These are phyloP conservation scores for Oedothorax gibbosus DNA, from an alignment of 1,140 invertebrate species.

Conservation along the genomic window DNA sequence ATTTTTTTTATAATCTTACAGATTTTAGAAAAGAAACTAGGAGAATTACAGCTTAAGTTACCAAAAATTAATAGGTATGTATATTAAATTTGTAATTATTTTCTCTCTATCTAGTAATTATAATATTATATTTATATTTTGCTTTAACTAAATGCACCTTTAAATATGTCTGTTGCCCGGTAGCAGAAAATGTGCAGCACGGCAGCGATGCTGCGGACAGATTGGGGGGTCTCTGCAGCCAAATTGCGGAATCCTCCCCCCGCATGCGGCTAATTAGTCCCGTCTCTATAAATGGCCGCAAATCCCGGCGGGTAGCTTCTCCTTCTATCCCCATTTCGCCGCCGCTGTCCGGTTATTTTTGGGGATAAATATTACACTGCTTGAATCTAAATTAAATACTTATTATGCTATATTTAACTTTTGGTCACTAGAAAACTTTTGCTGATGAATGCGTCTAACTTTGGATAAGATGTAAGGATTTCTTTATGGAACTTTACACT, in stretches of 20 bases:
- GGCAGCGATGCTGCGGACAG: too few relatives aligned
- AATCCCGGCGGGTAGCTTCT: too few relatives aligned
- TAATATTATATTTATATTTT: background rate
- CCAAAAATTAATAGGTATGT: slow-evolving; percentile 48
- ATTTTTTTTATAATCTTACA: slow-evolving; percentile 36
- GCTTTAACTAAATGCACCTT: background rate
- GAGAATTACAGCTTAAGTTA: slow-evolving; percentile 56
- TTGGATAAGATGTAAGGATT: background rate
- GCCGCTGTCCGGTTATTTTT: too few relatives aligned
- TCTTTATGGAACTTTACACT: too few relatives aligned
- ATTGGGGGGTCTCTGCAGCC: too few relatives aligned
- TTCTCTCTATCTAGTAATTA: background rate
- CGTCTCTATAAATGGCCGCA: too few relatives aligned
- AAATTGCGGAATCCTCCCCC: too few relatives aligned
- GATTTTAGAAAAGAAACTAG: slow-evolving; percentile 61
- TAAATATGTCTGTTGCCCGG: too few relatives aligned
- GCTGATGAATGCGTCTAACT: background rate
- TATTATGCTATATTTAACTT: background rate
- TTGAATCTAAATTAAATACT: background rate
- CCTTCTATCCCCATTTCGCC: too few relatives aligned
- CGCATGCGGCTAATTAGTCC: too few relatives aligned
- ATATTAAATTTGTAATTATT: background rate
- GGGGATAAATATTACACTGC: background rate
- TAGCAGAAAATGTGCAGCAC: too few relatives aligned
- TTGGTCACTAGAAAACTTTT: background rate